These are phyloP conservation scores for Corythucha ciliata DNA, from an alignment of 2,888 invertebrate genomes.

Conservation along the genomic window DNA sequence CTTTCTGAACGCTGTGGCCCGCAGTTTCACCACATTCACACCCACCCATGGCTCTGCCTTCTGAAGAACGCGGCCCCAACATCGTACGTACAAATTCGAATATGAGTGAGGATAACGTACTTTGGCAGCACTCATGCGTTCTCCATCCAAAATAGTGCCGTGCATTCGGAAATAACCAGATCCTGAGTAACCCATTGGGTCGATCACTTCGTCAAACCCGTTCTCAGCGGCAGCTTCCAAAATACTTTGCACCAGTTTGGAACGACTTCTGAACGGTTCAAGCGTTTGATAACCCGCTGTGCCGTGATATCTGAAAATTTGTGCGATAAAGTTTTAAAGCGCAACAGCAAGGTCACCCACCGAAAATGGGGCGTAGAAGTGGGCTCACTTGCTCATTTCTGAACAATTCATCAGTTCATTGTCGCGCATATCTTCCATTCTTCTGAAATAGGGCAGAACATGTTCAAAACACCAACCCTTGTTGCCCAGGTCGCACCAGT, in stretches of 20 bases:
- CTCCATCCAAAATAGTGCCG: conserved; percentile 53
- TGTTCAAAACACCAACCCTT: conserved; percentile 42
- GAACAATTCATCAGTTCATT: conserved; percentile 12
- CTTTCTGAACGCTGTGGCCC: too few relatives aligned
- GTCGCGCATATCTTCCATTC: conserved; percentile 34
- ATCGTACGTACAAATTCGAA: too few relatives aligned
- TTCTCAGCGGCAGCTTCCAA: conserved; percentile 5
- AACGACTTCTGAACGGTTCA: background rate
- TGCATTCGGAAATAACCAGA: conserved; percentile 11
- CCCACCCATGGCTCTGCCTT: too few relatives aligned
- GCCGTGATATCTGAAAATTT: too few relatives aligned
- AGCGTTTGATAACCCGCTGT: conserved; percentile 7
- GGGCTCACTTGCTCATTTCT: conserved; percentile 9
- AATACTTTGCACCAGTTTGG: conserved; percentile 40
- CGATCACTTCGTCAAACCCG: conserved; percentile 12
- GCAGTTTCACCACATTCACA: too few relatives aligned
- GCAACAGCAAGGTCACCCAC: too few relatives aligned
- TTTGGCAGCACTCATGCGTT: conserved; percentile 44
- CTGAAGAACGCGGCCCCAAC: too few relatives aligned
- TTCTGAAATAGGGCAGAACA: conserved; percentile 40
- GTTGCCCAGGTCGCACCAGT: conserved; percentile 40
- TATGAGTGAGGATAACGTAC: too few relatives aligned
- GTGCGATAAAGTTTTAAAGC: too few relatives aligned
- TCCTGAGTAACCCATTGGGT: conserved; percentile 8
- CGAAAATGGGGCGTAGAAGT: too few relatives aligned